Conservation (phyloP, 2,888 invertebrate species). For the Automeris io region DNA sequence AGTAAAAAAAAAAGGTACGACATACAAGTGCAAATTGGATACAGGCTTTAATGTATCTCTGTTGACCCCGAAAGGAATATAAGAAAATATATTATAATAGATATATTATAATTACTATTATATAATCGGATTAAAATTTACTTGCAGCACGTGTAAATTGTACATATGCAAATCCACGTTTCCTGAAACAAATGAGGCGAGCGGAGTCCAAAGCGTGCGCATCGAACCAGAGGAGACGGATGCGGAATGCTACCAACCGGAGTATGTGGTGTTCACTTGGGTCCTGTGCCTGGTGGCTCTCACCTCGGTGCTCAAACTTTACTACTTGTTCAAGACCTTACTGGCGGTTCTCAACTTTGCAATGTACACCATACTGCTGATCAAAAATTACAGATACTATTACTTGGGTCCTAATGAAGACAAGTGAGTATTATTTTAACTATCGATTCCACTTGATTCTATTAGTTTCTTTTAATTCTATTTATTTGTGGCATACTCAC, state of each 20-base stretch:
- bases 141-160: too few relatives aligned
- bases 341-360: conserved; percentile 86
- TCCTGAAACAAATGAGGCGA: background rate
- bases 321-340: conserved; percentile 89
- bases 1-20: too few relatives aligned
- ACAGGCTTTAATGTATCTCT: too few relatives aligned
- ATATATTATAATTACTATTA: too few relatives aligned
- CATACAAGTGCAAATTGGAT: too few relatives aligned
- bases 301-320: conserved; percentile 93
- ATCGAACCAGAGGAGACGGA: background rate
- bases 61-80: too few relatives aligned
- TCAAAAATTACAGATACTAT: conserved; percentile 74
- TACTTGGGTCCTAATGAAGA: conserved; percentile 46
- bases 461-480: too few relatives aligned
- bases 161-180: too few relatives aligned
- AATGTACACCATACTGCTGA: conserved; percentile 84
- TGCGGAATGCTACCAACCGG: conserved; percentile 80
- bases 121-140: too few relatives aligned
- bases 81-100: too few relatives aligned
- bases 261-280: conserved; percentile 96
- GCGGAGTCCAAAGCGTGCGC: background rate
- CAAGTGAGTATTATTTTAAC: conserved; percentile 59
- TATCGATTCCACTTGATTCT: too few relatives aligned
- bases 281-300: conserved; percentile 93
- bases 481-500: too few relatives aligned